Conservation (phyloP, 1,140 invertebrate species). For the Drosophila gunungcola region DNA sequence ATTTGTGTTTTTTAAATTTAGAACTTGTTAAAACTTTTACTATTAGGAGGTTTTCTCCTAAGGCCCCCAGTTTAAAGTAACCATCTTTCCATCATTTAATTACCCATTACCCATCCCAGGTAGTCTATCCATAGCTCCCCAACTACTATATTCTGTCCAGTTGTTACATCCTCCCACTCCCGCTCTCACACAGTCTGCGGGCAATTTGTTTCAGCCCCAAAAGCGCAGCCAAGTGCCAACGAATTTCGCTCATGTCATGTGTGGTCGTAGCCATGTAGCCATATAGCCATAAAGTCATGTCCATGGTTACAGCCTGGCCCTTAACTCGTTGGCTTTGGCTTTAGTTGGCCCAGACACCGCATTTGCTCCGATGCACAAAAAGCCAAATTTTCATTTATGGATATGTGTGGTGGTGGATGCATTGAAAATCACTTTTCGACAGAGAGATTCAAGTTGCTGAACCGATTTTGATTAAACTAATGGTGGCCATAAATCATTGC, state of each 20-base stretch:
- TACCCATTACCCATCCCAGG: conserved; percentile 4
- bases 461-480: conserved; percentile 69
- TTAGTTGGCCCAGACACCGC: conserved; percentile 12
- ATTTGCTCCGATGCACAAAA: conserved; percentile 31
- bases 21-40: too few relatives aligned
- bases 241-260: conserved; percentile 46
- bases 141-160: conserved; percentile 21
- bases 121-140: conserved; percentile 3
- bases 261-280: conserved; percentile 20
- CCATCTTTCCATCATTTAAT: conserved; percentile 2
- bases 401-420: conserved; percentile 7
- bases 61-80: too few relatives aligned
- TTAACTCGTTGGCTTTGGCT: conserved; percentile 34
- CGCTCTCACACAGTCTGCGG: conserved; percentile 17
- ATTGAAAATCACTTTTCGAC: conserved; percentile 14
- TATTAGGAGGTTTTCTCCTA: too few relatives aligned
- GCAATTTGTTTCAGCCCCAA: conserved; percentile 54
- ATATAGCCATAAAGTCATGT: conserved; percentile 1
- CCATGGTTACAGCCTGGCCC: conserved; percentile 32
- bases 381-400: conserved; percentile 56
- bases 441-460: conserved; percentile 36
- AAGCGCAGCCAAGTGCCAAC: conserved; percentile 61
- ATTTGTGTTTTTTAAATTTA: too few relatives aligned
- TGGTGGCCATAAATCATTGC: conserved; percentile 63
- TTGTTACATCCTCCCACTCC: conserved; percentile 24